Conservation (phyloP, 2,888 invertebrate species). For the Aricia artaxerxes region DNA sequence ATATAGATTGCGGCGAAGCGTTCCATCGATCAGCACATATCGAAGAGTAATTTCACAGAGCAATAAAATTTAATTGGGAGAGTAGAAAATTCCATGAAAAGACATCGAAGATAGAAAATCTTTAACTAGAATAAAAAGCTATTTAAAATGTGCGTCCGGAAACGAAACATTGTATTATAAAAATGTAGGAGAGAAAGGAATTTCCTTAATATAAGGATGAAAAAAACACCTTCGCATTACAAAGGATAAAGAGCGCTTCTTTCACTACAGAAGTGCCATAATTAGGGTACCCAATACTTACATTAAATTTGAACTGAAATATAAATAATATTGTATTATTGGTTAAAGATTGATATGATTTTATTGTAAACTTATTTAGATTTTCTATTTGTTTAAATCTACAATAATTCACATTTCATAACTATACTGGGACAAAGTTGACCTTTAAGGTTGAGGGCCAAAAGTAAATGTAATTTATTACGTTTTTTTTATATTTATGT, state of each 20-base stretch:
- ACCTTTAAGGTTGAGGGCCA: too few relatives aligned
- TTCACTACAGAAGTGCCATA: background rate
- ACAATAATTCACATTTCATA: too few relatives aligned
- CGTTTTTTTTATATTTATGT: too few relatives aligned
- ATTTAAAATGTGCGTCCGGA: background rate
- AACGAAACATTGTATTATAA: too few relatives aligned
- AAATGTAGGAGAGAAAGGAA: background rate
- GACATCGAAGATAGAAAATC: background rate
- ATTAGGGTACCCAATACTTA: too few relatives aligned
- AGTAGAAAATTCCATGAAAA: background rate
- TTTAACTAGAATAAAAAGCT: background rate
- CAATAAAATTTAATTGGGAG: background rate
- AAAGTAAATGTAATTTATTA: too few relatives aligned
- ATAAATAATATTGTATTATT: slow-evolving; percentile 33
- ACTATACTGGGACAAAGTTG: too few relatives aligned
- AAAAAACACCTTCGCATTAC: background rate
- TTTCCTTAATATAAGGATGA: background rate
- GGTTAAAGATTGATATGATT: too few relatives aligned
- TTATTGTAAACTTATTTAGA: too few relatives aligned
- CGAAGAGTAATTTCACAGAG: background rate
- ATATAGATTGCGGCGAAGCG: slow-evolving; percentile 3
- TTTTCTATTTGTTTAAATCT: too few relatives aligned
- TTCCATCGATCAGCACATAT: background rate
- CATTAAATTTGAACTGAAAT: slow-evolving; percentile 72
- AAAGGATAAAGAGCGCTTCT: background rate